Evolutionary conservation across 1,140 invertebrate genomes (phyloP).

Genomic region (Mactra quadrangularis): DNA sequence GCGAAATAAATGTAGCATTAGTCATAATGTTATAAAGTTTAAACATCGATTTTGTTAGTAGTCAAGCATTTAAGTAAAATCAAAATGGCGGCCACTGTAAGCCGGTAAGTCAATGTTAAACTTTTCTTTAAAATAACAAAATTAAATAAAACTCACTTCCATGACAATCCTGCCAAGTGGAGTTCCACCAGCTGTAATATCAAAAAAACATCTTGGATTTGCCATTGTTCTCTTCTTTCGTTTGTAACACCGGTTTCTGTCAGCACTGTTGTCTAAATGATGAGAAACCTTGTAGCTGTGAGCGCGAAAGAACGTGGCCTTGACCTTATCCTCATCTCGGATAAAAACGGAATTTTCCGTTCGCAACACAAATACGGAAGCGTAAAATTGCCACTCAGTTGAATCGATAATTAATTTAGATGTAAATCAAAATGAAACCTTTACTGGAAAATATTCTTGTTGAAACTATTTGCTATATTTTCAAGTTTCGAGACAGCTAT

Average conservation of each 20-base stretch:
- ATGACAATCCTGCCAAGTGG: slow-evolving; percentile 72
- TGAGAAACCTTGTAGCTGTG: too few species aligned
- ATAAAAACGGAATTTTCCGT: slow-evolving; percentile 12
- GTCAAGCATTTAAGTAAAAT: too few species aligned
- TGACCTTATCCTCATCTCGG: slow-evolving; percentile 5
- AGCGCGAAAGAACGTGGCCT: slow-evolving; percentile 52
- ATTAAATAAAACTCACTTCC: slow-evolving; percentile 33
- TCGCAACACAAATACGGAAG: not conserved
- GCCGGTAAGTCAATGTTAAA: slow-evolving; percentile 55
- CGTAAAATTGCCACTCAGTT: not conserved
- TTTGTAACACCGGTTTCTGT: not conserved
- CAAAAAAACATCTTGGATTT: slow-evolving; percentile 84
- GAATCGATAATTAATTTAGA: too few species aligned
- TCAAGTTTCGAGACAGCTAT: too few species aligned
- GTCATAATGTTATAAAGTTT: too few species aligned
- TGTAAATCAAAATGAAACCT: too few species aligned
- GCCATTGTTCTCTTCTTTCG: slow-evolving; percentile 12
- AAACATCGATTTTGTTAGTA: too few species aligned
- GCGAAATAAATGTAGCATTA: too few species aligned
- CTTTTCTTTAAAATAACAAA: not conserved
- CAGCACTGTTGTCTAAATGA: not conserved
- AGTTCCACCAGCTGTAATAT: slow-evolving; percentile 72
- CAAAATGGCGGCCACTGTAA: slow-evolving; percentile 94
- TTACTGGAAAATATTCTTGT: too few species aligned
- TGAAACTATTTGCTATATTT: too few species aligned